Evolutionary conservation across 2,113 vertebrate genomes (phyloP).

Genomic region (Ameiurus melas): DNA sequence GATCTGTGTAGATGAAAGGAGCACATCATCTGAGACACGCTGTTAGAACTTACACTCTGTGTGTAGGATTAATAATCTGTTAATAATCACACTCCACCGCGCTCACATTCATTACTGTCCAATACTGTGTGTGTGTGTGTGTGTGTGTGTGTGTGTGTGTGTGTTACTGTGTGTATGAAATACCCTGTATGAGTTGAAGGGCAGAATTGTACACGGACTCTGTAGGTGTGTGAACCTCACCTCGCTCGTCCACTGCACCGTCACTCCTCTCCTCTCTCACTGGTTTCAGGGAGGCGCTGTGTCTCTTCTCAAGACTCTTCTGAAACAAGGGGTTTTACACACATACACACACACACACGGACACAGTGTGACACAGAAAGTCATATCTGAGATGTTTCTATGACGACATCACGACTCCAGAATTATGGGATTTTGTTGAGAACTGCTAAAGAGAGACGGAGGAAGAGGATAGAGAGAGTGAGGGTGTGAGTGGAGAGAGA

Average conservation of each 20-base stretch:
- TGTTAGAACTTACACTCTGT: too few relatives aligned
- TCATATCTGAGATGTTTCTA: neutral
- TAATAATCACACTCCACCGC: neutral
- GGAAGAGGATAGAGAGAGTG: too few relatives aligned
- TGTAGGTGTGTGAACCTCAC: constrained; percentile 60
- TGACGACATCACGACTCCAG: neutral
- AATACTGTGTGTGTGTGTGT: neutral
- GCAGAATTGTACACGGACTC: neutral
- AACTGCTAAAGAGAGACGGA: neutral
- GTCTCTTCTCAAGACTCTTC: constrained; percentile 60
- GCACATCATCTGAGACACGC: too few relatives aligned
- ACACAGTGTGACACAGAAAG: neutral
- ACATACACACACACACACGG: neutral
- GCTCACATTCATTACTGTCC: neutral
- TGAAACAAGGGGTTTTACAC: constrained; percentile 4
- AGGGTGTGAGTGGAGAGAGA: too few relatives aligned
- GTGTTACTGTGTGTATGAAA: neutral
- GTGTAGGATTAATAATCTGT: too few relatives aligned
- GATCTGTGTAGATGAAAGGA: too few relatives aligned
- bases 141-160: neutral
- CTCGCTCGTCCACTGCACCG: constrained; percentile 70
- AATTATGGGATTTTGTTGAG: neutral
- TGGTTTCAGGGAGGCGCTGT: constrained; percentile 53
- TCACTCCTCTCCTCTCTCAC: constrained; percentile 60
- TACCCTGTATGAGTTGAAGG: neutral